Evolutionary conservation across 92 coral and sea anemone genomes (phyloP), one percentile per base, ranked within the genome.

Genomic region (Siderastrea siderea): DNA sequence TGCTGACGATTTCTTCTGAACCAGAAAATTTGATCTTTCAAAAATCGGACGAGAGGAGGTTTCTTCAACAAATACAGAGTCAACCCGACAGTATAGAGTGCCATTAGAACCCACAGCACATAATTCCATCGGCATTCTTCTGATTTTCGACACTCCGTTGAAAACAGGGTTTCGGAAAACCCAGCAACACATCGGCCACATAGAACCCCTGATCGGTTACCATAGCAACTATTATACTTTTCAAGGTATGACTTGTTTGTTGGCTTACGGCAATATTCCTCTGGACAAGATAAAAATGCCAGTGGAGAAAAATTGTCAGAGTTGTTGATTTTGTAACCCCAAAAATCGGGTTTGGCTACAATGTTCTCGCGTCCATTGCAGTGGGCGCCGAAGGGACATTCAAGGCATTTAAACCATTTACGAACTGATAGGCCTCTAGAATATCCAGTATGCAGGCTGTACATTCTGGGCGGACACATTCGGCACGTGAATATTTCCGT

Each of bases 161-260:
- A 83, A 55, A 93, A 78, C 60, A 93, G 59, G 6, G 90, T 84
- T 79, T 85, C 90, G 1, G 90, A 73, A 65, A 62, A 91, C 1
- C 96, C 96, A 50, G 86, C 46, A 61, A 66, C 52, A 59, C 96
- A 93, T 15, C 74, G 61, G 1, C 96, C 96, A 53, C 96, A 91
- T 81, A 93, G 82, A 53, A 68, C 52, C 2, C 96, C 96, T 3
- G 73, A 45, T 54, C 96, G 80, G 55, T 71, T 74, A 11, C 94
- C 96, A 49, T 80, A 48, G 66, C 96, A 93, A 47, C 71, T 55
- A 77, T 91, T 93, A 73, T 87, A 93, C 9, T 77, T 77, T 3
- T 65, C 62, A 12, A 79, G 63, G 55, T 62, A 58, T 17, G n/a
- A 3, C 4, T 38, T 1, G 13, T 48, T 10, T 6, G 57, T 7